phyloP scores from a whole-genome alignment of 2,888 invertebrate species.

The Ophonus ardosiacus region DNA sequence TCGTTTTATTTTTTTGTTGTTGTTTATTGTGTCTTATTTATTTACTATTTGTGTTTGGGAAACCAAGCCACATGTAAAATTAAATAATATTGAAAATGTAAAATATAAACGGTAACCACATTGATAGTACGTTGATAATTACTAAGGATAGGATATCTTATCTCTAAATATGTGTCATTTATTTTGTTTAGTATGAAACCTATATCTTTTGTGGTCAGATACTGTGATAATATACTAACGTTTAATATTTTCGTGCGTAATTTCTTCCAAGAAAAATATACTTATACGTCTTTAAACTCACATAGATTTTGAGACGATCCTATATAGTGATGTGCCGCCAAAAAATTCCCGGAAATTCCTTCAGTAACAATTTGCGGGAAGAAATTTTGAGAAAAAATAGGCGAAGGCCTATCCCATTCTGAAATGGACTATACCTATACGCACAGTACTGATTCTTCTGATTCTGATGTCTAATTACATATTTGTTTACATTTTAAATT shows the following conservation, averaged over 20 bases:
- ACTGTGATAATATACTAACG: slow-evolving; percentile 1
- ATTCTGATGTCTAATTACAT: no score
- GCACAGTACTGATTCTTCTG: no score
- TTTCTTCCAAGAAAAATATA: not conserved
- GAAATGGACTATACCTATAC: no score
- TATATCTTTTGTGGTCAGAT: slow-evolving; percentile 28
- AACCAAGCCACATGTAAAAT: not conserved
- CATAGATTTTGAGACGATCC: no score
- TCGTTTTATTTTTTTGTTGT: not conserved
- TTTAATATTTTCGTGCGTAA: not conserved
- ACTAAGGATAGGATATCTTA: not conserved
- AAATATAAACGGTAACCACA: not conserved
- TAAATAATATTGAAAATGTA: not conserved
- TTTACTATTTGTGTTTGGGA: not conserved
- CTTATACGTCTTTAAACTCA: not conserved
- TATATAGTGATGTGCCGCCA: no score
- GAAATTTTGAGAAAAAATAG: no score
- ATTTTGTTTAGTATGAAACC: not conserved
- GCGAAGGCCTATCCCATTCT: no score
- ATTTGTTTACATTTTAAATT: no score
- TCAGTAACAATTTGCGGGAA: no score
- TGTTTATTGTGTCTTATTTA: not conserved
- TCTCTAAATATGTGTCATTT: slow-evolving; percentile 21
- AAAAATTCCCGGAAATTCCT: no score
- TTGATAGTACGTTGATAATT: not conserved